Evolutionary conservation across 2,888 invertebrate species (phyloP).

Genomic region (Mythimna pallens): DNA sequence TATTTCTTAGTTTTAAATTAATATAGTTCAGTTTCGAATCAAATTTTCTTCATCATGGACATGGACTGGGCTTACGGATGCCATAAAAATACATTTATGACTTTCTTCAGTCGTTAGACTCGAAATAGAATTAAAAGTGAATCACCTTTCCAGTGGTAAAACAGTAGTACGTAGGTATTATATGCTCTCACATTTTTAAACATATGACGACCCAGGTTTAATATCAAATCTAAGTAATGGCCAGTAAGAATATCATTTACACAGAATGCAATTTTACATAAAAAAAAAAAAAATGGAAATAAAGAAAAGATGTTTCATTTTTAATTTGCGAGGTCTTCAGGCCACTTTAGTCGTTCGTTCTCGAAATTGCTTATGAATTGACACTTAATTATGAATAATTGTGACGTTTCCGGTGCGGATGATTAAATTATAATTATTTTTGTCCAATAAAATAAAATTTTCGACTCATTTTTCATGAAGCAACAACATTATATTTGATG

Average conservation of each 20-base stretch:
- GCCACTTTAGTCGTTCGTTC: not conserved
- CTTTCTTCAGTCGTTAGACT: constrained; percentile 33
- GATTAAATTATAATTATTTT: not conserved
- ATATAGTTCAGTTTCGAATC: not conserved
- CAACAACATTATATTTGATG: not conserved
- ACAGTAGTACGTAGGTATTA: not conserved
- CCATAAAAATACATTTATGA: constrained; percentile 53
- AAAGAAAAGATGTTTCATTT: not conserved
- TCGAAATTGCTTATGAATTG: constrained; percentile 14
- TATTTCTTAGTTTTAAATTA: not conserved
- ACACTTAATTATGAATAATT: constrained; percentile 34
- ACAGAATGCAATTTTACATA: not conserved
- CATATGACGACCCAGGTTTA: not conserved
- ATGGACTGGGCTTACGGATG: constrained; percentile 29
- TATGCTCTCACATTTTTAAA: not conserved
- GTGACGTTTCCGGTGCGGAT: not conserved
- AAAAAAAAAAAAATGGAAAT: not conserved
- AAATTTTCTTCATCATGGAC: constrained; percentile 5
- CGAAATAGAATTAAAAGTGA: constrained; percentile 54
- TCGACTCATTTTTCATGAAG: not conserved
- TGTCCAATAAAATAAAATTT: not conserved
- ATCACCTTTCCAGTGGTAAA: constrained; percentile 37
- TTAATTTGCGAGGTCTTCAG: constrained; percentile 13
- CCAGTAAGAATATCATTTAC: not conserved
- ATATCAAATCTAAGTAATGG: not conserved